A percentile compares a stretch with the other conserved stretches of the same genome.
Evolutionary conservation across 1,140 invertebrate genomes (phyloP).

Genomic region (Aethina tumida): DNA sequence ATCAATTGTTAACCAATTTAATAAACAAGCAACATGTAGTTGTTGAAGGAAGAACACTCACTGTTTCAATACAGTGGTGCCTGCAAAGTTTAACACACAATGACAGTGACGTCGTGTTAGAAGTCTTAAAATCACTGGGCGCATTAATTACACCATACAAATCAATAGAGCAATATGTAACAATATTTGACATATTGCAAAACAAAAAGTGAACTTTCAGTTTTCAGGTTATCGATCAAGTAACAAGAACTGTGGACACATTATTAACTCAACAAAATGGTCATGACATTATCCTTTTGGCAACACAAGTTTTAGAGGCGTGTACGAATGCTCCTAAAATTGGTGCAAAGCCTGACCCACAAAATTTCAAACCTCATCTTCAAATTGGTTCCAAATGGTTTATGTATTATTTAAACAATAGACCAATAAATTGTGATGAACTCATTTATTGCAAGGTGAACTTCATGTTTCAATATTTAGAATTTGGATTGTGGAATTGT

Average conservation of each 20-base stretch:
- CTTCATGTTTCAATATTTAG: background rate
- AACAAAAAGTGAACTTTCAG: background rate
- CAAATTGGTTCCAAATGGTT: conserved; percentile 21
- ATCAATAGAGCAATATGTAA: conserved; percentile 26
- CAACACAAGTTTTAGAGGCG: conserved; percentile 26
- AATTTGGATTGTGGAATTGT: background rate
- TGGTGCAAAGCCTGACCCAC: background rate
- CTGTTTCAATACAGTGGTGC: conserved; percentile 34
- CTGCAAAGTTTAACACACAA: conserved; percentile 29
- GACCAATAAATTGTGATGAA: conserved; percentile 10
- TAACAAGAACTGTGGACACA: conserved; percentile 8
- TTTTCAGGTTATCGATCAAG: background rate
- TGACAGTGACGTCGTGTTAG: conserved; percentile 23
- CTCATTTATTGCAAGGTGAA: conserved; percentile 17
- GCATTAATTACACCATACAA: conserved; percentile 22
- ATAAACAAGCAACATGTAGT: conserved; percentile 29
- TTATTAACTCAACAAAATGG: conserved; percentile 3
- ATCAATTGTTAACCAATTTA: conserved; percentile 36
- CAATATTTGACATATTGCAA: conserved; percentile 4
- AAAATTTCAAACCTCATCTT: conserved; percentile 9
- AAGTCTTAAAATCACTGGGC: conserved; percentile 28
- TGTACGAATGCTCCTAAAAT: conserved; percentile 11
- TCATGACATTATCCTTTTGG: conserved; percentile 14
- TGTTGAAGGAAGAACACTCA: conserved; percentile 34
- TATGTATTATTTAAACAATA: conserved; percentile 12